Percentiles rank a stretch among this genome's conserved stretches.
Conservation (phyloP, 53 echinoderm and acorn worm genomes). For the Luidia sarsii region DNA sequence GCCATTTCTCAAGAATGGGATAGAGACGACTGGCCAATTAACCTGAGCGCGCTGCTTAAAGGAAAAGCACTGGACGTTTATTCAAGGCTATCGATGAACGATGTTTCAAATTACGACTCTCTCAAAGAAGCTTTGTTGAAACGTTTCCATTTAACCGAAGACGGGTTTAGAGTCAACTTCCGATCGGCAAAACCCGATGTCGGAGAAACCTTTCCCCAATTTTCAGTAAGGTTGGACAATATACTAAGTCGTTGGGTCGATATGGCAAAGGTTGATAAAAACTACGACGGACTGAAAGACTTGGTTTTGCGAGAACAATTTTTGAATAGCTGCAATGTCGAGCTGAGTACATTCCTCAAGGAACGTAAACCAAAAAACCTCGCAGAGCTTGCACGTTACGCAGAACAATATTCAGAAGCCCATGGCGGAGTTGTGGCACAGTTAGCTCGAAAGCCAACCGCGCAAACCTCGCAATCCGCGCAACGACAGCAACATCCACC, state of each 20-base stretch:
- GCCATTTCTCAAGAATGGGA: constrained; percentile 22
- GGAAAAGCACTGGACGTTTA: constrained; percentile 41
- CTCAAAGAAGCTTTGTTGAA: constrained; percentile 32
- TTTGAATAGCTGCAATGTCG: constrained; percentile 1
- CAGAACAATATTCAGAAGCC: constrained; percentile 50
- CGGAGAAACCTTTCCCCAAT: constrained; percentile 26
- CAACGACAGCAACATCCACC: too few relatives aligned
- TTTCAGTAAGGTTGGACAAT: not conserved
- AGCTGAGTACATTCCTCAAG: constrained; percentile 1
- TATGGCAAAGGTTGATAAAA: not conserved
- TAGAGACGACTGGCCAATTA: constrained; percentile 25
- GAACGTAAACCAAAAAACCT: constrained; percentile 24
- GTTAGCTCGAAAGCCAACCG: too few relatives aligned
- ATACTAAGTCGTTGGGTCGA: constrained; percentile 33
- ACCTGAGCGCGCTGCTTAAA: constrained; percentile 23
- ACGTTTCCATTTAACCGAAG: constrained; percentile 23
- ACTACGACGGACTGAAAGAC: constrained; percentile 1
- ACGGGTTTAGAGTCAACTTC: constrained; percentile 24
- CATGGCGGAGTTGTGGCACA: not conserved
- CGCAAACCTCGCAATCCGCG: too few relatives aligned
- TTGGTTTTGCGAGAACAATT: constrained; percentile 23
- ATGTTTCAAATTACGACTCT: constrained; percentile 11
- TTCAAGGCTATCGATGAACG: not conserved
- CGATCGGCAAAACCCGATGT: constrained; percentile 12
- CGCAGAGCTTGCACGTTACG: constrained; percentile 8